Percentiles rank a stretch among this genome's conserved stretches.
These are phyloP conservation scores for Brachyptera risi DNA, from an alignment of 2,888 invertebrate genomes.

Conservation along the genomic window DNA sequence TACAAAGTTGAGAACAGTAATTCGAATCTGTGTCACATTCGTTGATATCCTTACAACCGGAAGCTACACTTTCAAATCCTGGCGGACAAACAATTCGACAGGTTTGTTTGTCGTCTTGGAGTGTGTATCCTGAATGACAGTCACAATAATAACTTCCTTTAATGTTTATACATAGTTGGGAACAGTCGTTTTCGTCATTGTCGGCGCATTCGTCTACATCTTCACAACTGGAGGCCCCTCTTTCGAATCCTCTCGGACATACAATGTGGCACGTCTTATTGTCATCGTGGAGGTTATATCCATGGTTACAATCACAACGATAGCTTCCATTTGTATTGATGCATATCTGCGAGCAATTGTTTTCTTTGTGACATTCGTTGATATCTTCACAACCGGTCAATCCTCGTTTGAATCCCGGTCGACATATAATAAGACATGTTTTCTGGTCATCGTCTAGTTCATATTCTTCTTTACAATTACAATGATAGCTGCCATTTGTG, in stretches of 20 bases:
- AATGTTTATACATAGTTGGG: constrained; percentile 35
- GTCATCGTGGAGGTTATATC: constrained; percentile 38
- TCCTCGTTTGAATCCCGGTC: constrained; percentile 15
- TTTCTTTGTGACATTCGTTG: constrained; percentile 18
- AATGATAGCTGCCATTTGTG: constrained; percentile 41
- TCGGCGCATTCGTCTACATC: constrained; percentile 25
- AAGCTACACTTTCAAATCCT: not conserved
- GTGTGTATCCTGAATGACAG: constrained; percentile 41
- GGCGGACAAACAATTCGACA: constrained; percentile 24
- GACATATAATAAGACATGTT: too few relatives aligned
- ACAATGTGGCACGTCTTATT: constrained; percentile 32
- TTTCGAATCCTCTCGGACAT: constrained; percentile 8
- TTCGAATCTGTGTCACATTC: constrained; percentile 14
- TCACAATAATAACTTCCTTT: constrained; percentile 41
- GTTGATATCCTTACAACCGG: constrained; percentile 21
- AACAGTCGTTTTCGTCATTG: constrained; percentile 28
- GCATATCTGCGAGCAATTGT: constrained; percentile 33
- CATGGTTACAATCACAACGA: constrained; percentile 43
- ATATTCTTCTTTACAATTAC: constrained; percentile 37
- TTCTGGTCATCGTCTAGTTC: constrained; percentile 22
- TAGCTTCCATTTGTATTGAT: constrained; percentile 36
- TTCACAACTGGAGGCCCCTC: not conserved
- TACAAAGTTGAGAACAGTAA: constrained; percentile 33
- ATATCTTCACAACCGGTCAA: constrained; percentile 33
- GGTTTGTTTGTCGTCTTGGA: constrained; percentile 36